A percentile compares a stretch with the other conserved stretches of the same genome.
phyloP scores from a whole-genome alignment of 2,113 vertebrate genomes.

The Leptobrachium ailaonicum region DNA sequence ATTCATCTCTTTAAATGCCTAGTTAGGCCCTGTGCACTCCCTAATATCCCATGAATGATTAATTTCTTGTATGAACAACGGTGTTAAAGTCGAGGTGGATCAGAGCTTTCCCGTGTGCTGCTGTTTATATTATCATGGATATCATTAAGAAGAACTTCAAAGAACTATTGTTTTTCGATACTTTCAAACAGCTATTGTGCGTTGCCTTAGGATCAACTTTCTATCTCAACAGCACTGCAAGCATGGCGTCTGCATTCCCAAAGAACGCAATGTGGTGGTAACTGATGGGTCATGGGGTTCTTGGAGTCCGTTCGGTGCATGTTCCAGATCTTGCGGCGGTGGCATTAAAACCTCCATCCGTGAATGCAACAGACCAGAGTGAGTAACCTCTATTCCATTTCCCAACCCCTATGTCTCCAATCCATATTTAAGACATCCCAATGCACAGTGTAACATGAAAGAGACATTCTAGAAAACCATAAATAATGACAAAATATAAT shows the following conservation, averaged over 20 bases:
- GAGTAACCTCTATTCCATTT: slow-evolving; percentile 59
- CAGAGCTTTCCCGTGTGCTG: too few species aligned
- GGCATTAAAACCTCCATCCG: slow-evolving; percentile 90
- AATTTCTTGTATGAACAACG: too few species aligned
- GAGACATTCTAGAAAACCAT: too few species aligned
- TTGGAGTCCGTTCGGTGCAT: slow-evolving; percentile 93
- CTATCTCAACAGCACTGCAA: slow-evolving; percentile 83
- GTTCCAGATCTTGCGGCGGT: slow-evolving; percentile 90
- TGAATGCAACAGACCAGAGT: slow-evolving; percentile 95
- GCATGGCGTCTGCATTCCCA: slow-evolving; percentile 87
- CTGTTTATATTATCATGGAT: too few species aligned
- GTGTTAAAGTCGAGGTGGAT: too few species aligned
- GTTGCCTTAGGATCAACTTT: neutral
- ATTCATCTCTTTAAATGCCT: too few species aligned
- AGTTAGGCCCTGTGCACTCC: too few species aligned
- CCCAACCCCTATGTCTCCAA: too few species aligned
- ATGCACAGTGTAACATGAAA: too few species aligned
- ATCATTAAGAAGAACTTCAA: neutral
- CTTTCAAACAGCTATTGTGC: neutral
- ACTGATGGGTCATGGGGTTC: slow-evolving; percentile 90
- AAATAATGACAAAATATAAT: too few species aligned
- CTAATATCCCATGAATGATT: too few species aligned
- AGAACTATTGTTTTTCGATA: neutral
- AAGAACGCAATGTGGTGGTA: slow-evolving; percentile 76
- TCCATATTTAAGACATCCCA: too few species aligned